phyloP scores from a whole-genome alignment of 2,888 invertebrate species.

The Phrixothrix hirtus region DNA sequence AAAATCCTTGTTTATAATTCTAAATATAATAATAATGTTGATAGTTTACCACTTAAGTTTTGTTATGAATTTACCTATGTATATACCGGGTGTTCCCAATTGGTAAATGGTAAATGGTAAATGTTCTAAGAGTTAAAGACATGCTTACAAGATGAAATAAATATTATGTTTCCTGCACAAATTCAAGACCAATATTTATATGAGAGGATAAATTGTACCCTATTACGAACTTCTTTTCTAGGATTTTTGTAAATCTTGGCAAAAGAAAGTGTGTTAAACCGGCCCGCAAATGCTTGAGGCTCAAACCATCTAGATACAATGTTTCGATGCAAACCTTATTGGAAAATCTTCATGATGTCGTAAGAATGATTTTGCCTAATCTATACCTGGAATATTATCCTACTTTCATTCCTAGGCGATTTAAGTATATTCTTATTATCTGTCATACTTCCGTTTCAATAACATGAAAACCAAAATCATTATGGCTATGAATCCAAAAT shows the following conservation, averaged over 20 bases:
- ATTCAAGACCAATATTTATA: slow-evolving; percentile 26
- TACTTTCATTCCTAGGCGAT: slow-evolving; percentile 14
- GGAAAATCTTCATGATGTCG: slow-evolving; percentile 24
- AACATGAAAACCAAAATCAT: slow-evolving; percentile 10
- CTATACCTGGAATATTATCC: slow-evolving; percentile 29
- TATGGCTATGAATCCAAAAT: slow-evolving; percentile 12
- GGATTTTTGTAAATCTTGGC: slow-evolving; percentile 35
- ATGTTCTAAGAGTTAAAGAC: no score
- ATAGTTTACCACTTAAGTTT: no score
- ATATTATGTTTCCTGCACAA: slow-evolving; percentile 44
- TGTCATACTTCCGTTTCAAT: slow-evolving; percentile 11
- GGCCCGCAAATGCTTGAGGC: not conserved
- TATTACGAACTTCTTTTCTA: slow-evolving; percentile 42
- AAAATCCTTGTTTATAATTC: no score
- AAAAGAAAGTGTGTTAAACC: slow-evolving; percentile 26
- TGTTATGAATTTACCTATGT: no score
- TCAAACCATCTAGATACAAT: slow-evolving; percentile 7
- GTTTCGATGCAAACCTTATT: slow-evolving; percentile 10
- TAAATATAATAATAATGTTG: no score
- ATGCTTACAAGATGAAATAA: no score
- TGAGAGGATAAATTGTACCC: slow-evolving; percentile 44
- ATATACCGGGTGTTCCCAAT: no score
- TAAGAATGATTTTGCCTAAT: slow-evolving; percentile 25
- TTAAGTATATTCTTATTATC: slow-evolving; percentile 10
- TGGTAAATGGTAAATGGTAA: no score